A percentile compares a stretch with the other conserved stretches of the same genome.
These are phyloP conservation scores for Mercenaria mercenaria DNA, from an alignment of 1,140 invertebrate genomes.

Conservation along the genomic window DNA sequence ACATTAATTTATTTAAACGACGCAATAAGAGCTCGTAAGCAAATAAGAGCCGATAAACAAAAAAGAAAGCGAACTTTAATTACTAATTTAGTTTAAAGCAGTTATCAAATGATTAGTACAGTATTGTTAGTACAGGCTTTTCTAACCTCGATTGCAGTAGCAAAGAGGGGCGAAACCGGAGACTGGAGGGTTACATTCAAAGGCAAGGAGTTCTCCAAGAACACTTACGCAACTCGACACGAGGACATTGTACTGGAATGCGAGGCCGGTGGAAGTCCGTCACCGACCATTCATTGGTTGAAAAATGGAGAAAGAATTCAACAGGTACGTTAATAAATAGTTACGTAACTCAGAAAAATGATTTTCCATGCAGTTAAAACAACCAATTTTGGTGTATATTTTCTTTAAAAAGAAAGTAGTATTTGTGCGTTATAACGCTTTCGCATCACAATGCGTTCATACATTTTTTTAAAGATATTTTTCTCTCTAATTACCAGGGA, in stretches of 20 bases:
- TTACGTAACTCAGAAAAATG: background rate
- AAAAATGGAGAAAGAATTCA: slow-evolving; percentile 85
- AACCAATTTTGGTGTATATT: too few species aligned
- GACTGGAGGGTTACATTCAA: slow-evolving; percentile 32
- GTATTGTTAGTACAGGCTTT: background rate
- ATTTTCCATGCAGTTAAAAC: too few species aligned
- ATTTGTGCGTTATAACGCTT: too few species aligned
- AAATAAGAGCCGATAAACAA: background rate
- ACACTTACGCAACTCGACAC: slow-evolving; percentile 60
- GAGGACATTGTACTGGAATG: slow-evolving; percentile 84
- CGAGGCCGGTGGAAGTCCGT: slow-evolving; percentile 86
- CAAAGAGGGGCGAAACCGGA: slow-evolving; percentile 58
- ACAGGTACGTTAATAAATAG: slow-evolving; percentile 77
- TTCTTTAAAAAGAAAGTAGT: too few species aligned
- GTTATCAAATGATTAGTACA: slow-evolving; percentile 40
- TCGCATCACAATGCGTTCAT: too few species aligned
- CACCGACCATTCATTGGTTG: slow-evolving; percentile 88
- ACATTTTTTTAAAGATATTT: too few species aligned
- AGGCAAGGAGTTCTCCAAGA: slow-evolving; percentile 14
- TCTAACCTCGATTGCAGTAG: slow-evolving; percentile 64
- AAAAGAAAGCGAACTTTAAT: background rate
- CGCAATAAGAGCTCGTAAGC: background rate
- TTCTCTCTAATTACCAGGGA: too few species aligned
- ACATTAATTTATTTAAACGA: too few species aligned
- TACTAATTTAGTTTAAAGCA: background rate